These are phyloP conservation scores for Tridacna crocea DNA, from an alignment of 2,888 invertebrate genomes.

Conservation along the genomic window DNA sequence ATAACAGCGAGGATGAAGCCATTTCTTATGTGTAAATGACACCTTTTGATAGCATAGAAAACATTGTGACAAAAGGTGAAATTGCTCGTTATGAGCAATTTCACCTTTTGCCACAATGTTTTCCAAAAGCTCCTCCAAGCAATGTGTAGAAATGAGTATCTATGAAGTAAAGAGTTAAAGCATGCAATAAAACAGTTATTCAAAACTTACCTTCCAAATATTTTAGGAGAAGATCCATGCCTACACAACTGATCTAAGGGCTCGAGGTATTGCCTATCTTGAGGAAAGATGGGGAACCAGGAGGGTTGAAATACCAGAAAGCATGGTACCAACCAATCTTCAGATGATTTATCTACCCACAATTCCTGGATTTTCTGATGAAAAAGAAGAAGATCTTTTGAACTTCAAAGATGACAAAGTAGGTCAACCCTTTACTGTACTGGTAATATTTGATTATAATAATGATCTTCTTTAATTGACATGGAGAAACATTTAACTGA, in stretches of 20 bases:
- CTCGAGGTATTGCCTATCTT: conserved; percentile 35
- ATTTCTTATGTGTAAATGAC: too few species aligned
- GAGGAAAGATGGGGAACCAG: conserved; percentile 43
- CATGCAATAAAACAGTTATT: too few species aligned
- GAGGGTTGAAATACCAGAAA: conserved; percentile 42
- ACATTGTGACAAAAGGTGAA: background rate
- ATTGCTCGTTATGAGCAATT: background rate
- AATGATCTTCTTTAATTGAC: too few species aligned
- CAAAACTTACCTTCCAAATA: background rate
- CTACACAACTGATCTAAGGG: conserved; percentile 26
- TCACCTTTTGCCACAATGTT: background rate
- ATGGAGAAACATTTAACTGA: too few species aligned
- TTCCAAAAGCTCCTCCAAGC: too few species aligned
- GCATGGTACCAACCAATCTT: conserved; percentile 51
- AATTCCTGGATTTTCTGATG: conserved; percentile 29
- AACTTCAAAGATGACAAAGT: background rate
- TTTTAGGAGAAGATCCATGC: conserved; percentile 31
- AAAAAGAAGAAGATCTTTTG: background rate
- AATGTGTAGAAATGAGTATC: too few species aligned
- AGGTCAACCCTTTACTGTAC: background rate
- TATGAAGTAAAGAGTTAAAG: too few species aligned
- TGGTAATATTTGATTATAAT: too few species aligned
- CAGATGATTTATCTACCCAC: conserved; percentile 47
- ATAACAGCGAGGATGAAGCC: too few species aligned
- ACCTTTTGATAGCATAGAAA: too few species aligned